These are phyloP conservation scores for Sminthopsis crassicaudata DNA, from an alignment of 2,113 vertebrate genomes.

Conservation along the genomic window DNA sequence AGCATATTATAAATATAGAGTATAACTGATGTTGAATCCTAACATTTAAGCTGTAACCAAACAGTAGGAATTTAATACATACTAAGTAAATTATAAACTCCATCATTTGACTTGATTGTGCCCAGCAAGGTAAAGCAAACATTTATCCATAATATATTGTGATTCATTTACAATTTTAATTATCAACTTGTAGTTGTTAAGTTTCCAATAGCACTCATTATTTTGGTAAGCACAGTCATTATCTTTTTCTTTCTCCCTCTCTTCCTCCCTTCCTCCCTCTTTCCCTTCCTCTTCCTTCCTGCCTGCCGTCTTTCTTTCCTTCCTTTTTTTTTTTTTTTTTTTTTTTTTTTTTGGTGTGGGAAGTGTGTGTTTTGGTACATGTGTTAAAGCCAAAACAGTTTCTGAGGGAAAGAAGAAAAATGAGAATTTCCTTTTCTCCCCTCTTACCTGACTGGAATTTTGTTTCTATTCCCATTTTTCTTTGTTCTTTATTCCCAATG, in stretches of 20 bases:
- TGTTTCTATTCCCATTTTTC: slow-evolving; percentile 66
- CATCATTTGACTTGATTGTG: slow-evolving; percentile 64
- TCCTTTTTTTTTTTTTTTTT: too few relatives aligned
- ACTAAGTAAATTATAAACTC: slow-evolving; percentile 59
- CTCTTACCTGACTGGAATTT: slow-evolving; percentile 61
- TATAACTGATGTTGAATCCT: not conserved
- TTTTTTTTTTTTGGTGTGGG: too few relatives aligned
- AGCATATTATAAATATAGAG: not conserved
- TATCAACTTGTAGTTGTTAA: slow-evolving; percentile 72
- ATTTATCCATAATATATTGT: slow-evolving; percentile 52
- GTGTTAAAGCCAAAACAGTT: slow-evolving; percentile 51
- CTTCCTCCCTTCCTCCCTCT: too few relatives aligned
- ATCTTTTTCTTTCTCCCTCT: too few relatives aligned
- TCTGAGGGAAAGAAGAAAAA: slow-evolving; percentile 24
- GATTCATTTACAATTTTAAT: slow-evolving; percentile 74
- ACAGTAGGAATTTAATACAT: slow-evolving; percentile 54
- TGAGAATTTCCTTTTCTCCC: not conserved
- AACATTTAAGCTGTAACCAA: slow-evolving; percentile 46
- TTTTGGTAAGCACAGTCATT: slow-evolving; percentile 25
- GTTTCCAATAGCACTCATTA: slow-evolving; percentile 65
- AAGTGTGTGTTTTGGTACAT: not conserved
- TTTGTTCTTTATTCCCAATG: slow-evolving; percentile 69
- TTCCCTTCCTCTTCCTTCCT: too few relatives aligned
- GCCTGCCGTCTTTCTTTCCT: too few relatives aligned
- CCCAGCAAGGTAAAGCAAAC: slow-evolving; percentile 77